Conservation (phyloP, 1,140 invertebrate species). For the Heliconius himera region DNA sequence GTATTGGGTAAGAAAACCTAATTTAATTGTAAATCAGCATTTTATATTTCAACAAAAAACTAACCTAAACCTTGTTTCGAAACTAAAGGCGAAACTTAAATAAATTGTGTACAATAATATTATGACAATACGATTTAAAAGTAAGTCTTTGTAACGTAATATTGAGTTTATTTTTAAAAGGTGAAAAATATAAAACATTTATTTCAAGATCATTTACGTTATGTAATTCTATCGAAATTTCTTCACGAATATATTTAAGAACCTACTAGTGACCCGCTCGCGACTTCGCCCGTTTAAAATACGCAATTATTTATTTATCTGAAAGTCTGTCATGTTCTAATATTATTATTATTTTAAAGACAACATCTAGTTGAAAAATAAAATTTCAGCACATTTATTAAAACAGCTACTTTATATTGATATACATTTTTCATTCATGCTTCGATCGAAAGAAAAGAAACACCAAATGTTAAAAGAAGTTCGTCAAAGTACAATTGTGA, state of each 20-base stretch:
- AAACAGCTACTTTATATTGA: too few relatives aligned
- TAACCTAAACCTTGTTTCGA: not conserved
- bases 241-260: not conserved
- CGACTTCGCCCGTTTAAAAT: not conserved
- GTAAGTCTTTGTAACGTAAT: not conserved
- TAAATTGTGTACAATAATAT: not conserved
- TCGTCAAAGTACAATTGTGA: too few relatives aligned
- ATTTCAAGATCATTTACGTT: not conserved
- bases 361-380: too few relatives aligned
- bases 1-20: not conserved
- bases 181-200: not conserved
- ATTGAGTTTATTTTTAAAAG: not conserved
- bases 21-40: not conserved
- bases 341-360: too few relatives aligned
- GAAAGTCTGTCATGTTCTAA: too few relatives aligned
- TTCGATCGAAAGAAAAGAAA: too few relatives aligned
- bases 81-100: not conserved
- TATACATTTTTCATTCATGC: too few relatives aligned
- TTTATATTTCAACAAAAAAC: not conserved
- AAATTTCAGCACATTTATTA: too few relatives aligned
- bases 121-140: not conserved
- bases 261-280: too few relatives aligned
- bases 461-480: too few relatives aligned
- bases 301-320: not conserved
- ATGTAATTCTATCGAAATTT: not conserved